Conservation (phyloP, 1,140 invertebrate species). For the Carposina sasakii region DNA sequence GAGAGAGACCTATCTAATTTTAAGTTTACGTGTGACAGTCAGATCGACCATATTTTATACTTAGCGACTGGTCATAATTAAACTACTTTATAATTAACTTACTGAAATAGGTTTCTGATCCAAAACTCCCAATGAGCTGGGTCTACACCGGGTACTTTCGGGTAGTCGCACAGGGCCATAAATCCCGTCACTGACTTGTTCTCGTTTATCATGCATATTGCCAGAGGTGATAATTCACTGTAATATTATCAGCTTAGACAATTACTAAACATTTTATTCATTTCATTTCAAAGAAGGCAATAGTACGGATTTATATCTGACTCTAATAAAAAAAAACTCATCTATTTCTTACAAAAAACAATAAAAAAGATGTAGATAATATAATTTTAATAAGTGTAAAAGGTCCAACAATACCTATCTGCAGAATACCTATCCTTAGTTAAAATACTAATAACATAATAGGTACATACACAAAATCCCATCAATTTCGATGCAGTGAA, state of each 20-base stretch:
- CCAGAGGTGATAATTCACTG: constrained; percentile 61
- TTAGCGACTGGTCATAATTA: background rate
- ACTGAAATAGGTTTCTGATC: constrained; percentile 71
- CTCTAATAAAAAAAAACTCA: no score
- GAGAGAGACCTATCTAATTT: no score
- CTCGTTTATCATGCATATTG: constrained; percentile 60
- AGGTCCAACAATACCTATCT: no score
- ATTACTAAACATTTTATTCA: no score
- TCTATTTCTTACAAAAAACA: no score
- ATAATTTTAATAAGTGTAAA: background rate
- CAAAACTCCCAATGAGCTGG: constrained; percentile 70
- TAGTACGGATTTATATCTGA: no score
- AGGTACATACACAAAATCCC: no score
- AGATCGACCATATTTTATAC: background rate
- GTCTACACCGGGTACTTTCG: constrained; percentile 66
- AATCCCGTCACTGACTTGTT: constrained; percentile 59
- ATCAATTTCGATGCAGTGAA: no score
- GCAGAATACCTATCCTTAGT: no score
- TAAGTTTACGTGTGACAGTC: background rate
- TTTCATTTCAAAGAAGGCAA: no score
- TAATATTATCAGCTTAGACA: constrained; percentile 27
- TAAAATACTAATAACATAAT: no score
- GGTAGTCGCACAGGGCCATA: constrained; percentile 67
- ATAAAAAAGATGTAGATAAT: background rate
- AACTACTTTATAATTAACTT: constrained; percentile 12